Evolutionary conservation across 2,113 vertebrate genomes (phyloP), one percentile per base, ranked within the genome.

Genomic region (Hippocampus guttulatus): DNA sequence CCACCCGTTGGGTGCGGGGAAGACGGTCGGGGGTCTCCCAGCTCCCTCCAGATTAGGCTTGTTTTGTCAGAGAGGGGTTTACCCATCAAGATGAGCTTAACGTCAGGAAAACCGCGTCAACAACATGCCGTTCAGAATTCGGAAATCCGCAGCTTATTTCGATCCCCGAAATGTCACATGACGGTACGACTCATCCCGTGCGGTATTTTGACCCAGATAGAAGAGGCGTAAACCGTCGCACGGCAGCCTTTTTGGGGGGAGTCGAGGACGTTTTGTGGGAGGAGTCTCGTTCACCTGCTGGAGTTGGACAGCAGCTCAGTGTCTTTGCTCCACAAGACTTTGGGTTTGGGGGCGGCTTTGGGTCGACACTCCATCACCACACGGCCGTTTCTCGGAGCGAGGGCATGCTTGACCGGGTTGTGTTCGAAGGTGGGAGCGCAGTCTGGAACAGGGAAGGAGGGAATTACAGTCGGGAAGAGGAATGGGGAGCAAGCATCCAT

Each of bases 281-380:
- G 38, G 21, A 27, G 49, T 12, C 14, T 14, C 14, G 41, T 79
- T 91, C 69, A 98, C 97, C 96, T 94, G 85, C 91, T 95, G 3
- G 94, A 92, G 84, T 98, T 98, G 67, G 86, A 90, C 12, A 99
- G 93, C 80, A 98, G 87, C 84, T 98, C 96, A 0, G 96, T 98
- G 75, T 94, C 96, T 92, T 95, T 97, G 88, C 95, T 99, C 97
- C 97, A 99, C 0, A 88, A 94, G 85, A 98, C 91, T 62, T 70
- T 87, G 8, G 97, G 94, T 74, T 93, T 96, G 0, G 97, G 97
- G 45, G 97, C 95, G 0, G 95, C 97, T 88, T 94, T 94, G 18
- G 96, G 96, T 71, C 94, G 95, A 83, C 97, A 99, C 62, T 95
- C 92, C 27, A 99, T 95, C 77, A 98, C 90, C 55, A 95, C 94